phyloP scores from a whole-genome alignment of 1,140 invertebrate genomes.

The Melitaea cinxia region DNA sequence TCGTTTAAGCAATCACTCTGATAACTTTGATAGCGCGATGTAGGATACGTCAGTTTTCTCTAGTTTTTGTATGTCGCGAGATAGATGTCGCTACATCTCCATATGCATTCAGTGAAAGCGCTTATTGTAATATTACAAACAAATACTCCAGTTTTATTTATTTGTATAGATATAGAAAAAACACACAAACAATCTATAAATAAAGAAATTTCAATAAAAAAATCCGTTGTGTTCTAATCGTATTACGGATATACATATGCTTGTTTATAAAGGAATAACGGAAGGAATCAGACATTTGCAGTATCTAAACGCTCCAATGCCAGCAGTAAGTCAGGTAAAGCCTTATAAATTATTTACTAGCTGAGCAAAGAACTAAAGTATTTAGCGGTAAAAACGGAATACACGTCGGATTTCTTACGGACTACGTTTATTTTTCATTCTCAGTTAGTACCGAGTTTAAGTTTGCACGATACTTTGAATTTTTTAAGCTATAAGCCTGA shows the following conservation, averaged over 20 bases:
- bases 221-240: background rate
- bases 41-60: too few species aligned
- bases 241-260: background rate
- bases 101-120: too few species aligned
- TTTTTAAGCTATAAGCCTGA: background rate
- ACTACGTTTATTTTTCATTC: slow-evolving; percentile 45
- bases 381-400: slow-evolving; percentile 44
- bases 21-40: too few species aligned
- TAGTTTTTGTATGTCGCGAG: too few species aligned
- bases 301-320: slow-evolving; percentile 41
- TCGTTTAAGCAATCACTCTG: too few species aligned
- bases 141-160: too few species aligned
- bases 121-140: too few species aligned
- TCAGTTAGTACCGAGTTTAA: slow-evolving; percentile 14
- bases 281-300: slow-evolving; percentile 34
- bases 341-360: slow-evolving; percentile 58
- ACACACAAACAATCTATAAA: too few species aligned
- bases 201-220: background rate
- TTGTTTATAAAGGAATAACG: slow-evolving; percentile 9
- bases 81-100: too few species aligned
- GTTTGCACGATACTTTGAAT: slow-evolving; percentile 2
- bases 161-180: too few species aligned
- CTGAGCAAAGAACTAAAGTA: slow-evolving; percentile 51
- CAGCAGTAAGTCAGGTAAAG: slow-evolving; percentile 48
- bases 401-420: slow-evolving; percentile 48